Evolutionary conservation across 2,797 vertebrate genomes (phyloP).

Genomic region (Masticophis lateralis): DNA sequence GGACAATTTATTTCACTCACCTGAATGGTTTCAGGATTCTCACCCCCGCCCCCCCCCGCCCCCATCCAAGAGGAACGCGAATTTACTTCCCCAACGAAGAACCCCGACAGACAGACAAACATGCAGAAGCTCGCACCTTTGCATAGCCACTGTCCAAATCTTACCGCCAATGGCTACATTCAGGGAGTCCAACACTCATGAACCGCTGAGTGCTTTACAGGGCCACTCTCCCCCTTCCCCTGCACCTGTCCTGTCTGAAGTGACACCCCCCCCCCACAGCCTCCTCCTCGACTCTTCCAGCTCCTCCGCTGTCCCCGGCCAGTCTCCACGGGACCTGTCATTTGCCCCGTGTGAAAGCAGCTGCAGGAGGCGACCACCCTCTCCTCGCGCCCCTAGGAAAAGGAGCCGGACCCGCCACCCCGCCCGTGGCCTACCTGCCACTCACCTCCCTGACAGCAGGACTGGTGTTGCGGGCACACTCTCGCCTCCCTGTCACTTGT

Average conservation of each 20-base stretch:
- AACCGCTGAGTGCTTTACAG: background rate
- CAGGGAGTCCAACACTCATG: background rate
- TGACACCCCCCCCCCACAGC: background rate
- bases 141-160: background rate
- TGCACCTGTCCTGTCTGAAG: background rate
- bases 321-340: background rate
- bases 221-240: background rate
- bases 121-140: background rate
- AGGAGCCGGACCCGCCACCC: background rate
- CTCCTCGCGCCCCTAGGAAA: background rate
- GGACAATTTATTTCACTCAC: background rate
- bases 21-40: background rate
- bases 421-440: conserved; percentile 36
- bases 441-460: conserved; percentile 55
- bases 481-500: conserved; percentile 19
- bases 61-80: background rate
- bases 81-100: background rate
- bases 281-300: background rate
- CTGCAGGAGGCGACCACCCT: background rate
- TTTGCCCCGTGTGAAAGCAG: background rate
- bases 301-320: too few species aligned
- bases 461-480: conserved; percentile 40
- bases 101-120: background rate
- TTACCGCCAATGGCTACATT: background rate
- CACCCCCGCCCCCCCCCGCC: background rate